Evolutionary conservation across 2,888 invertebrate species (phyloP), one percentile per base, ranked within the genome.

Genomic region (Cataglyphis rosenhaueri): DNA sequence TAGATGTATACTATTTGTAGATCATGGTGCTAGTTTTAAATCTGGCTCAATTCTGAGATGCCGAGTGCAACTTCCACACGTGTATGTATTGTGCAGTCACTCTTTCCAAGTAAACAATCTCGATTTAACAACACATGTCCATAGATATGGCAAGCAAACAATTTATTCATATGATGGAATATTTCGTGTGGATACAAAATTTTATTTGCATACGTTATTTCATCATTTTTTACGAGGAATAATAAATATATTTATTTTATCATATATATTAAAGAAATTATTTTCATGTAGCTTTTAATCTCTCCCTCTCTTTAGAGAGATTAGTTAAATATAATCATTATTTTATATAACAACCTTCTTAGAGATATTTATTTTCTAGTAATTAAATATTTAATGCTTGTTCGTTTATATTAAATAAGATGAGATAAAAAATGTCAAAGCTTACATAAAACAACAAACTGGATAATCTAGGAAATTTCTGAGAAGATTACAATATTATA

Each of bases 1-100:
- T 52, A 62, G 62, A 82, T 73, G 84, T 84, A 32, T 32, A 68
- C 90, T 92, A 92, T 92, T 92, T 86, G 86, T 83, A 90, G 89
- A 25, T 86, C 76, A 76, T 38, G 71, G 79, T 29, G 76, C 84
- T 84, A 70, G 57, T 84, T 91, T 91, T 87, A 84, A 86, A 86
- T 29, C 38, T 85, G 85, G 83, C 75, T 75, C 66, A 61, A 21
- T 57, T 82, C 61, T 52, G 70, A 18, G 44, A 3, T 52, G 75
- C 25, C 21, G 55, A 25, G 35, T 32, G 83, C 83, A 87, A 87
- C 82, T 75, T 66, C 70, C 59, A 61, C 74, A 81, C 65, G 52
- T 64, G 35, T 35, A 55, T 25, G 32, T 12, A 29, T 15, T 12
- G 18, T 75, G 12, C 32, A 68, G n/a, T 55, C 32, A 12, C n/a